A percentile compares a stretch with the other conserved stretches of the same genome.
These are phyloP conservation scores for Fulica atra DNA, from an alignment of 2,113 vertebrate genomes.

Conservation along the genomic window DNA sequence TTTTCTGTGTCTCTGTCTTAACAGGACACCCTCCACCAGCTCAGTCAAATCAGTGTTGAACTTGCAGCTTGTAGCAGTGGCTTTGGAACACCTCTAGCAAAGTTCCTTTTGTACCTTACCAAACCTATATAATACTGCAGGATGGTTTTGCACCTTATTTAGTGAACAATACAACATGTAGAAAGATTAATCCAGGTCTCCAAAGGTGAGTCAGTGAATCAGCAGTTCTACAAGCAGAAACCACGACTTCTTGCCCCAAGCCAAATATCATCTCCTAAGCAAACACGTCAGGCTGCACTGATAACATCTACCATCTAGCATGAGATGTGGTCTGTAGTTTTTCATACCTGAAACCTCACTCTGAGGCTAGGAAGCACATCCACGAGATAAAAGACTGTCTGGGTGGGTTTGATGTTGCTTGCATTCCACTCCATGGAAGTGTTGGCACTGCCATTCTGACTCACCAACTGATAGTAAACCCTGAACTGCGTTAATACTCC, in stretches of 20 bases:
- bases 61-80: not conserved
- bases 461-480: slow-evolving; percentile 65
- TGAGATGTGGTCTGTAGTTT: not conserved
- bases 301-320: not conserved
- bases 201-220: not conserved
- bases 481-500: slow-evolving; percentile 66
- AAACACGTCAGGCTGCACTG: not conserved
- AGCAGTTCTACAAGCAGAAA: not conserved
- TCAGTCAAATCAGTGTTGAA: not conserved
- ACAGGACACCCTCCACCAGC: not conserved
- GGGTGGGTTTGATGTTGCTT: not conserved
- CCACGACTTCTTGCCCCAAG: not conserved
- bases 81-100: not conserved
- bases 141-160: not conserved
- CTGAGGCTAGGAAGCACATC: slow-evolving; percentile 23
- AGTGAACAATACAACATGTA: not conserved
- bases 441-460: not conserved
- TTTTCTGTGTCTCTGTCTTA: not conserved
- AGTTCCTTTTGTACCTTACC: not conserved
- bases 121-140: not conserved
- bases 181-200: not conserved
- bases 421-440: slow-evolving; percentile 20
- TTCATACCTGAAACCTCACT: slow-evolving; percentile 75
- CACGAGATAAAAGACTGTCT: slow-evolving; percentile 47
- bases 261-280: not conserved